phyloP scores from a whole-genome alignment of 2,113 vertebrate genomes.

The Diadophis punctatus region DNA sequence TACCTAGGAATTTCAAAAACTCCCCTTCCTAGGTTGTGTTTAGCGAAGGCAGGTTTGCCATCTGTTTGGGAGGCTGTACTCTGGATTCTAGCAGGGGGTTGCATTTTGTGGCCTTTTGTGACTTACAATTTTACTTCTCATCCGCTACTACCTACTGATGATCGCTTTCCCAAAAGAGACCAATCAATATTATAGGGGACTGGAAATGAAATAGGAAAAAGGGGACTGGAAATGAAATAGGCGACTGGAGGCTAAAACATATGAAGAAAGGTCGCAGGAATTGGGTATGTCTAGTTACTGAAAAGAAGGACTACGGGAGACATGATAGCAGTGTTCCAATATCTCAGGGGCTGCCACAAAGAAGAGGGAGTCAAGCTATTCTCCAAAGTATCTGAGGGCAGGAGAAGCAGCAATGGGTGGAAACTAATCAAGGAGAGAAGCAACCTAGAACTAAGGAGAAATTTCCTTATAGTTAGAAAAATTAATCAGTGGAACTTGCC shows the following conservation, averaged over 20 bases:
- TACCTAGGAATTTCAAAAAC: background rate
- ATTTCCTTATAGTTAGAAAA: background rate
- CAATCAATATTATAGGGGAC: background rate
- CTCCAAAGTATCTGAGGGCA: background rate
- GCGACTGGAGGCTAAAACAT: background rate
- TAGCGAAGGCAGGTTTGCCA: background rate
- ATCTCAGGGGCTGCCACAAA: background rate
- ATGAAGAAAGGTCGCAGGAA: background rate
- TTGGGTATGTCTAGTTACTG: background rate
- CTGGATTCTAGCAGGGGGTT: background rate
- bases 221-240: background rate
- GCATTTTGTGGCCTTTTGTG: background rate
- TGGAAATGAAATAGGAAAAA: background rate
- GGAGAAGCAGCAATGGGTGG: background rate
- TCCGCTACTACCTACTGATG: background rate
- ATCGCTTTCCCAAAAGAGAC: background rate
- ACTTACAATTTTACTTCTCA: background rate
- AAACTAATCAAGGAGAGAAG: background rate
- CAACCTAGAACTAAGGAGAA: background rate
- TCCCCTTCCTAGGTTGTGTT: background rate
- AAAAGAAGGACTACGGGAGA: background rate
- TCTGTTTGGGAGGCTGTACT: background rate
- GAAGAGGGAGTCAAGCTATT: background rate
- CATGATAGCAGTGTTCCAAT: background rate
- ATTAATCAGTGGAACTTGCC: background rate